phyloP scores from a whole-genome alignment of 2,797 vertebrate genomes.

The Lacerta bilineata region DNA sequence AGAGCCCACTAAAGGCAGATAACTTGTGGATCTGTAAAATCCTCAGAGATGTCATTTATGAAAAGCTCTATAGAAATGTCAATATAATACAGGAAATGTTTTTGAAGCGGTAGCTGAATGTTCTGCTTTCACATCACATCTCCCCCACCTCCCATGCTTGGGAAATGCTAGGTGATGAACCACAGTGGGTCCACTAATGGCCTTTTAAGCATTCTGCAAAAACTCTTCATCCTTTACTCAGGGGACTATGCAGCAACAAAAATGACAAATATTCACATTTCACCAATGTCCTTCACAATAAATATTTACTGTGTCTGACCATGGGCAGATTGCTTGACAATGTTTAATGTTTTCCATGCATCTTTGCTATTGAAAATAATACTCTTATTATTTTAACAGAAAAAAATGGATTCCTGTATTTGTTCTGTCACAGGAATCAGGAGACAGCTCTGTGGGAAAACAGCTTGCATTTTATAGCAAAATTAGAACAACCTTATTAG shows the following conservation, averaged over 20 bases:
- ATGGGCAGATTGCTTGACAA: constrained; percentile 10
- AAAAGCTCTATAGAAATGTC: constrained; percentile 52
- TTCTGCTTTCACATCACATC: constrained; percentile 24
- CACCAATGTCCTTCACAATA: not conserved
- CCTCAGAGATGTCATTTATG: constrained; percentile 33
- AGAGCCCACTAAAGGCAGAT: constrained; percentile 22
- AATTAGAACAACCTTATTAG: not conserved
- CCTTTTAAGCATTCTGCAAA: constrained; percentile 38
- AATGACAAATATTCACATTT: constrained; percentile 24
- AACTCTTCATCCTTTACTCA: constrained; percentile 25
- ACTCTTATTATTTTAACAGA: not conserved
- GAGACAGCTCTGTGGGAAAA: not conserved
- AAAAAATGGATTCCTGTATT: not conserved
- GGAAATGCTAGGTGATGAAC: constrained; percentile 43
- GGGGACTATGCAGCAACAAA: accelerated
- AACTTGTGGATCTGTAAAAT: constrained; percentile 25
- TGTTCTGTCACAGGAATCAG: not conserved
- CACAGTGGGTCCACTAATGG: constrained; percentile 25
- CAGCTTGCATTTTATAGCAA: constrained; percentile 13
- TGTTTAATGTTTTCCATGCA: not conserved
- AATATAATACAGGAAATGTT: constrained; percentile 49
- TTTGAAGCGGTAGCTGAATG: constrained; percentile 54
- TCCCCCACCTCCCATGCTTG: not conserved
- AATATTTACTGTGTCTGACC: not conserved
- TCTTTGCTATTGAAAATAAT: not conserved